Conservation (phyloP, 2,888 invertebrate species). For the Cepaea hortensis region DNA sequence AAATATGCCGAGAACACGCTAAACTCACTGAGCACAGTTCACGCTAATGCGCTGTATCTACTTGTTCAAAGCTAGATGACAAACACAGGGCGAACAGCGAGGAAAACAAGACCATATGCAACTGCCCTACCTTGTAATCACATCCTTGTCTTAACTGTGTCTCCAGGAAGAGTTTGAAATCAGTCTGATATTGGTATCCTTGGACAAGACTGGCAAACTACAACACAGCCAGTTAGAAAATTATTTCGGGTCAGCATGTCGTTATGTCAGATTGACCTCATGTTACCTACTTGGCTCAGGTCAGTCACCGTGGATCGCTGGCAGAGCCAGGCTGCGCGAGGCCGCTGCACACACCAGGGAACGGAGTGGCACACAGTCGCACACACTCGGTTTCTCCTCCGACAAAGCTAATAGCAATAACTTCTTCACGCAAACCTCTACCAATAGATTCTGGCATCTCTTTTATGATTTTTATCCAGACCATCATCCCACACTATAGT, state of each 20-base stretch:
- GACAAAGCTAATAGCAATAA: neutral
- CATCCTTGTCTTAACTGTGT: neutral
- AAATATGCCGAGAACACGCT: neutral
- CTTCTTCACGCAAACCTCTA: neutral
- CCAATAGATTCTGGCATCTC: neutral
- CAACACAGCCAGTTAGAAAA: slow-evolving; percentile 39
- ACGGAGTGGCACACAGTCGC: neutral
- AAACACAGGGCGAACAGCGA: neutral
- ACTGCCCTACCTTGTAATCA: slow-evolving; percentile 16
- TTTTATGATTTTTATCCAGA: neutral
- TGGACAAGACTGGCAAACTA: slow-evolving; percentile 15
- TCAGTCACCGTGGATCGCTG: slow-evolving; percentile 54
- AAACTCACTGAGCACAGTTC: neutral
- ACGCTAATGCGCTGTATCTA: neutral
- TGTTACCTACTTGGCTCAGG: slow-evolving; percentile 54
- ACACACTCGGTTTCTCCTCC: neutral
- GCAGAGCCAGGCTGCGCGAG: slow-evolving; percentile 43
- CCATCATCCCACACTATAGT: no score
- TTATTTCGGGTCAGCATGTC: slow-evolving; percentile 55
- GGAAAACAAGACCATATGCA: neutral
- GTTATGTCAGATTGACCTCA: slow-evolving; percentile 54
- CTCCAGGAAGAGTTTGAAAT: neutral
- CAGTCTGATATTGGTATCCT: neutral
- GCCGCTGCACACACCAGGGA: slow-evolving; percentile 24
- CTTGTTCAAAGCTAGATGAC: neutral